Percentiles rank a stretch among this genome's conserved stretches.
These are phyloP conservation scores for Arrhopalites spinosus DNA, from an alignment of 2,888 invertebrate genomes.

Conservation along the genomic window DNA sequence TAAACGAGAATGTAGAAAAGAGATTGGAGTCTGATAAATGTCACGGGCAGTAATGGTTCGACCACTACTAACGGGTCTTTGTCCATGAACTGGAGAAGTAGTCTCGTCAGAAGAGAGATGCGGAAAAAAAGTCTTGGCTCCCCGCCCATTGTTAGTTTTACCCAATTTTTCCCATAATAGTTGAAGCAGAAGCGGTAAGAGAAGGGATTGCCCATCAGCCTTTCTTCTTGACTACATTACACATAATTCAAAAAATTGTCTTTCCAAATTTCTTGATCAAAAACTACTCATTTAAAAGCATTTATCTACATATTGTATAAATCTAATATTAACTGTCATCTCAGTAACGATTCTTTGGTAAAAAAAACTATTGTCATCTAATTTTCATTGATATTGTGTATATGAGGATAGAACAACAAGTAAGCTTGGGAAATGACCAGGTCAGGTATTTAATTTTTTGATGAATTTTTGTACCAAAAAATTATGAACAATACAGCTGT, in stretches of 20 bases:
- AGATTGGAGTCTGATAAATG: slow-evolving; percentile 15
- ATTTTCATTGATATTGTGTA: no score
- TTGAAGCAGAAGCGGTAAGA: slow-evolving; percentile 30
- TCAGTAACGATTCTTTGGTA: no score
- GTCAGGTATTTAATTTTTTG: no score
- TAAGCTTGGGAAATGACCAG: no score
- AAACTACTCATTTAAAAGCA: not conserved
- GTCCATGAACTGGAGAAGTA: not conserved
- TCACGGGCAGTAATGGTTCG: slow-evolving; percentile 17
- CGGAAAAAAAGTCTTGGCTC: slow-evolving; percentile 1
- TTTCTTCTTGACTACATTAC: not conserved
- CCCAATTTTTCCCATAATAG: slow-evolving; percentile 16
- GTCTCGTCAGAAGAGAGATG: not conserved
- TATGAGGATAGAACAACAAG: no score
- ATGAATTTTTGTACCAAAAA: no score
- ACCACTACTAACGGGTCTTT: slow-evolving; percentile 4
- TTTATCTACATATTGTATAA: no score
- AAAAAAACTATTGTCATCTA: no score
- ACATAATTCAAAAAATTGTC: not conserved
- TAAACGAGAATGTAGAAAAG: not conserved
- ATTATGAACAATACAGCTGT: no score
- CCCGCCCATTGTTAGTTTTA: not conserved
- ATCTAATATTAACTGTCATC: no score
- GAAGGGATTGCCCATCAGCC: not conserved
- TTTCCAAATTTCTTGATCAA: no score